Evolutionary conservation across 2,113 vertebrate species (phyloP).

Genomic region (Dicerorhinus sumatrensis): DNA sequence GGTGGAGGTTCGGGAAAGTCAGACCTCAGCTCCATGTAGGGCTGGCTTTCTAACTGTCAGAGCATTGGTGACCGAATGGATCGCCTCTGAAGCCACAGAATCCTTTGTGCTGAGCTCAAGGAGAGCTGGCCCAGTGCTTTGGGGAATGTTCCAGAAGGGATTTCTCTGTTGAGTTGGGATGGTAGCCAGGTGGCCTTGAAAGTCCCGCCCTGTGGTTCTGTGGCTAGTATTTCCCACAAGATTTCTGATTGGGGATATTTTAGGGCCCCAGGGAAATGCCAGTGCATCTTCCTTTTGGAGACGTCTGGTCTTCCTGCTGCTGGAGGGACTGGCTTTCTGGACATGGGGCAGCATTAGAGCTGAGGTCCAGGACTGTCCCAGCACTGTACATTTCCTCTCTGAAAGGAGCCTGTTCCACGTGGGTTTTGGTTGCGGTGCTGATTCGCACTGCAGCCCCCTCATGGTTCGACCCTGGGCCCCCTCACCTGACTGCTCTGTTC

Average conservation of each 20-base stretch:
- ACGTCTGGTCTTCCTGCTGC: background rate
- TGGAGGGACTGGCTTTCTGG: background rate
- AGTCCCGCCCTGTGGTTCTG: too few relatives aligned
- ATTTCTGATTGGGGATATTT: background rate
- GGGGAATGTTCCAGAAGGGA: background rate
- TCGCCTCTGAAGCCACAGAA: background rate
- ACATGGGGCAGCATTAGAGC: fast-evolving
- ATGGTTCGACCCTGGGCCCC: background rate
- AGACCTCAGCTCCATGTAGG: background rate
- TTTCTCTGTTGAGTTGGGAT: background rate
- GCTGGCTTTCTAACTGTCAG: background rate
- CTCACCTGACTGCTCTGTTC: background rate
- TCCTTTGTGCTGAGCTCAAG: background rate
- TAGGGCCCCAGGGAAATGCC: background rate
- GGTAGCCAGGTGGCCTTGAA: background rate
- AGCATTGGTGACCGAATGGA: fast-evolving
- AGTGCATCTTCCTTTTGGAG: background rate
- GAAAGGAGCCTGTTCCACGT: fast-evolving
- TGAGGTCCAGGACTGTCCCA: background rate
- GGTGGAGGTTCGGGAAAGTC: background rate
- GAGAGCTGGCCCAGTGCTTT: background rate
- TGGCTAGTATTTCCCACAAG: background rate
- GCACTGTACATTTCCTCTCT: background rate
- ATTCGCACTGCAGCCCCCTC: background rate
- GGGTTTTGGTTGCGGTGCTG: background rate